Evolutionary conservation across 2,113 vertebrate genomes (phyloP), one percentile per base, ranked within the genome.

Genomic region (Leiothrix lutea): DNA sequence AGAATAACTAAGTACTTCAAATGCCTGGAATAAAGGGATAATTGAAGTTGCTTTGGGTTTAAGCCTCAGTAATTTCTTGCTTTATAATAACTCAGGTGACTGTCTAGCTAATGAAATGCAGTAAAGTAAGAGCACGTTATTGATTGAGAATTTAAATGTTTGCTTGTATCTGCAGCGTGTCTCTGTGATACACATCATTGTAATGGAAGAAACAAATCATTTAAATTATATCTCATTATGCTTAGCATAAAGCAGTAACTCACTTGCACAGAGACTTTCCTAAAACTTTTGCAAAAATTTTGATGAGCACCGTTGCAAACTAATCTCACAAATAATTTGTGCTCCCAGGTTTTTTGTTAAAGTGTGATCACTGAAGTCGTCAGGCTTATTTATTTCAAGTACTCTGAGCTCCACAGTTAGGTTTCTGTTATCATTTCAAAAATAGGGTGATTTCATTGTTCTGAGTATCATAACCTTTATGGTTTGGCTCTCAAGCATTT

Each of bases 51-150:
- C 48, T 96, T 96, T 71, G 91, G 75, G 58, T 97, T 93, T 94
- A 73, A 69, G 40, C 83, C 77, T 90, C 28, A 44, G 90, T 84
- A 94, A 47, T 97, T 96, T 85, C 79, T 73, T 75, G 31, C 77
- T 92, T 92, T 86, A 36, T 95, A 95, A 89, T 92, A 96, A 95
- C 93, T 88, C 82, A 97, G 95, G 94, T 96, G 93, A 95, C 87
- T 93, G 95, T 96, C 91, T 93, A 38, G 67, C 92, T 96, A 97
- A 97, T 95, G 93, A 90, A 95, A 96, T 88, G 65, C 73, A 96
- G 33, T 86, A 78, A 92, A 94, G 94, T 54, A 90, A 69, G 78
- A 87, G 45, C 92, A 79, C 42, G 9, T 54, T 97, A 97, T 95
- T 96, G 97, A 97, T 86, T 87, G 88, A 96, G 66, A 91, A 83